phyloP scores from a whole-genome alignment of 2,888 invertebrate genomes.

The Acleris laterana region DNA sequence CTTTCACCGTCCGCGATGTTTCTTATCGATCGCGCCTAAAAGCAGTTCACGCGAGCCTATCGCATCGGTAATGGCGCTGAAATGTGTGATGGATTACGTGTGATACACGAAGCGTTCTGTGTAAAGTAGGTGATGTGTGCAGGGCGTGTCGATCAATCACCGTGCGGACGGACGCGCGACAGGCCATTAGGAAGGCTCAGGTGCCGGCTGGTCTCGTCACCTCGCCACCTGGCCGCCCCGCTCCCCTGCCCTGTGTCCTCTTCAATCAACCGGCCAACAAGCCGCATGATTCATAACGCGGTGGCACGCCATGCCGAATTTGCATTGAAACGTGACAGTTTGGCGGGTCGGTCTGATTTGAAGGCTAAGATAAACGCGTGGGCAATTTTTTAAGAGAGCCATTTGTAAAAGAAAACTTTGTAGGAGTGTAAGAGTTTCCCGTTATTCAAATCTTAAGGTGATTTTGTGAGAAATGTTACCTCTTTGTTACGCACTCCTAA shows the following conservation, averaged over 20 bases:
- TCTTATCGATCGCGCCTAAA: constrained; percentile 33
- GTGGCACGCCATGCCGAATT: constrained; percentile 25
- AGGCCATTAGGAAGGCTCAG: constrained; percentile 78
- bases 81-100: constrained; percentile 73
- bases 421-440: no score
- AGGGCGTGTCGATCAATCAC: constrained; percentile 80
- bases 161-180: constrained; percentile 75
- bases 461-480: no score
- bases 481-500: no score
- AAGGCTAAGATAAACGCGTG: no score
- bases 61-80: constrained; percentile 40
- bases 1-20: constrained; percentile 19
- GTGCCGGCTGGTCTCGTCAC: constrained; percentile 55
- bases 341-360: background rate
- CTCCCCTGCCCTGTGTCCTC: constrained; percentile 50
- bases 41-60: constrained; percentile 35
- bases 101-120: constrained; percentile 60
- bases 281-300: constrained; percentile 51
- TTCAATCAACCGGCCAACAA: constrained; percentile 58
- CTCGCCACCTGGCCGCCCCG: constrained; percentile 38
- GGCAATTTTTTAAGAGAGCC: no score
- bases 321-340: constrained; percentile 25
- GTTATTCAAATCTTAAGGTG: no score
- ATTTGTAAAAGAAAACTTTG: no score
- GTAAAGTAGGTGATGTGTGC: constrained; percentile 60